Evolutionary conservation across 2,888 invertebrate genomes (phyloP), one percentile per base, ranked within the genome.

Genomic region (Lobophora halterata): DNA sequence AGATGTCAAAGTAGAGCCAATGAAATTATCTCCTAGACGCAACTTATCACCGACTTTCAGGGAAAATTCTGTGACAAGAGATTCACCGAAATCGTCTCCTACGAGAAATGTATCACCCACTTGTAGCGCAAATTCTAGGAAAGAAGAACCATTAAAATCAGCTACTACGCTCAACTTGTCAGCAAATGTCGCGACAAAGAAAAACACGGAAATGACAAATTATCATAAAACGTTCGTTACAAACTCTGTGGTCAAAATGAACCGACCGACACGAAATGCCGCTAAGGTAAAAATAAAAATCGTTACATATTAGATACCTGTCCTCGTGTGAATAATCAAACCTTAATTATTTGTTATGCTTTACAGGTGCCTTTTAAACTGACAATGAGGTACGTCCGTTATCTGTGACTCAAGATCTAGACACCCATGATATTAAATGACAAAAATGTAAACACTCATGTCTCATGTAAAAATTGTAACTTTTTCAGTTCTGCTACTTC

Each of bases 281-380:
- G 36, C 37, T 1, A 71, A 72, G 70, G 74, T 74, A 37, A 29
- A 18, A n/a, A 5, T 9, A 33, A 6, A 4, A 5, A 12, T n/a
- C 6, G 20, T 23, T 21, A 9, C 4, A 5, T 13, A 7, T 8
- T 7, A 7, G 18, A 4, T 7, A 5, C 6, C 7, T 12, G n/a
- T 18, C 24, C 8, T 32, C 7, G 18, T 18, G 17, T 25, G 18
- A 10, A 25, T 18, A n/a, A 6, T 8, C 7, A n/a, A 1, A 19
- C 2, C 3, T 3, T 1, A 6, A 11, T 11, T 23, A 23, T 3
- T 23, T n/a, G 14, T 14, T 36, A 29, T 26, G 37, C 45, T 28
- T 78, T 76, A 14, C 60, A 81, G 81, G 68, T 65, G 19, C 40
- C 65, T 7, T 64, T 72, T 1, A 79, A 73, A 48, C 49, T 65